These are phyloP conservation scores for Embidobia sp. DNA, from an alignment of 2,888 invertebrate species.

Conservation along the genomic window DNA sequence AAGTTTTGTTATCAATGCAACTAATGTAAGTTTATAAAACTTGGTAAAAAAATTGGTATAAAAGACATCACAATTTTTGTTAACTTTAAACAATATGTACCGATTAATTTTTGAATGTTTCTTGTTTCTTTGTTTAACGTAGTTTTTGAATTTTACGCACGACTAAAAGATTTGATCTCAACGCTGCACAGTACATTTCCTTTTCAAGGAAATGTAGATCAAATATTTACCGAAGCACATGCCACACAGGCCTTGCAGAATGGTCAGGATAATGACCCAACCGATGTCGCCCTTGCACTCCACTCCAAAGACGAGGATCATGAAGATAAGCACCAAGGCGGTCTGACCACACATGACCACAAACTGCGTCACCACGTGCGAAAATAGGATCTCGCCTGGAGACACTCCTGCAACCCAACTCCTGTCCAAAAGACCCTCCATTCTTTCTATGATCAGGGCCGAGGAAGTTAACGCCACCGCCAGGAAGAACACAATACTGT, in stretches of 20 bases:
- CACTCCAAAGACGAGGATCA: slow-evolving; percentile 94
- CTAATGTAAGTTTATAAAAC: no score
- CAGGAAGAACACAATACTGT: slow-evolving; percentile 96
- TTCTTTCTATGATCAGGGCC: slow-evolving; percentile 93
- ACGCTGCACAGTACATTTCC: no score
- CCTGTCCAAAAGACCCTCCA: slow-evolving; percentile 94
- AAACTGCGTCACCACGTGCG: slow-evolving; percentile 96
- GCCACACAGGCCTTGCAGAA: slow-evolving; percentile 95
- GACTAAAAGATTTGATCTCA: no score
- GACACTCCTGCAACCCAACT: slow-evolving; percentile 97
- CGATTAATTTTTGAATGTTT: no score
- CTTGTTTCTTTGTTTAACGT: no score
- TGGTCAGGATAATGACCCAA: slow-evolving; percentile 91
- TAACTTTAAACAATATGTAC: no score
- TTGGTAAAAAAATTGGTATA: no score
- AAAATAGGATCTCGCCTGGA: slow-evolving; percentile 94
- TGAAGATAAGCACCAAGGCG: slow-evolving; percentile 93
- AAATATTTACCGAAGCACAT: slow-evolving; percentile 92
- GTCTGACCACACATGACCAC: slow-evolving; percentile 98
- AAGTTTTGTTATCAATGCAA: no score
- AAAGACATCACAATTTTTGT: no score
- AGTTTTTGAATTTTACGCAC: no score
- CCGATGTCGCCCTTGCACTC: slow-evolving; percentile 94
- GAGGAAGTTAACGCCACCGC: slow-evolving; percentile 97
- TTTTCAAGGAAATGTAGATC: no score